Conservation (phyloP, 2,797 vertebrate genomes). For the Notamacropus eugenii region DNA sequence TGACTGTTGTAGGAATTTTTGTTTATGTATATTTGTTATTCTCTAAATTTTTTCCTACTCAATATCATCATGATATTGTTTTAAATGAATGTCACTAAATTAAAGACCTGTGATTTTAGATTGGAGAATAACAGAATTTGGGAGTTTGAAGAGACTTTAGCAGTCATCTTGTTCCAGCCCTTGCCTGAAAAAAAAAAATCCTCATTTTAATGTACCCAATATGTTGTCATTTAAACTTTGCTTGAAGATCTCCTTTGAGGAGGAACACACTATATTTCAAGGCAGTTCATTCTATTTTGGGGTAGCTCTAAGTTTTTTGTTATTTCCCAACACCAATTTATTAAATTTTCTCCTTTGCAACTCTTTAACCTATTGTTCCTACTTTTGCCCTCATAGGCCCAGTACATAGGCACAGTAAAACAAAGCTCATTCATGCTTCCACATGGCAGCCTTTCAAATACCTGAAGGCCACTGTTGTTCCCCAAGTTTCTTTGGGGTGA, state of each 20-base stretch:
- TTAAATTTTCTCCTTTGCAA: neutral
- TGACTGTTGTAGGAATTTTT: conserved; percentile 52
- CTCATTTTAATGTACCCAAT: neutral
- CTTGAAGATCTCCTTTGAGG: neutral
- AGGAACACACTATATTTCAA: neutral
- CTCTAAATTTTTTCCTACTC: neutral
- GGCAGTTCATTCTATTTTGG: neutral
- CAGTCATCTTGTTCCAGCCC: neutral
- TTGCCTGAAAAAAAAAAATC: neutral
- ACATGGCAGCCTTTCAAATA: neutral
- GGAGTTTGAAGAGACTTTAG: neutral
- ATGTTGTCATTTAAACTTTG: neutral
- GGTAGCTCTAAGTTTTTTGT: neutral
- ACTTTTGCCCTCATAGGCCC: neutral
- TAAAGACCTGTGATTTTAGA: neutral
- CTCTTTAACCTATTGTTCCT: neutral
- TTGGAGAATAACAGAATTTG: neutral
- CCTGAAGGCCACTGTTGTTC: neutral
- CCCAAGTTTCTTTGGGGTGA: neutral
- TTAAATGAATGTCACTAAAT: neutral
- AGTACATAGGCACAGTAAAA: neutral
- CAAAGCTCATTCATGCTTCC: neutral
- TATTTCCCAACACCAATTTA: neutral
- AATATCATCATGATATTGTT: neutral
- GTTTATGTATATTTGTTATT: conserved; percentile 26